phyloP scores from a whole-genome alignment of 2,797 vertebrate species.

The Denticeps clupeoides region DNA sequence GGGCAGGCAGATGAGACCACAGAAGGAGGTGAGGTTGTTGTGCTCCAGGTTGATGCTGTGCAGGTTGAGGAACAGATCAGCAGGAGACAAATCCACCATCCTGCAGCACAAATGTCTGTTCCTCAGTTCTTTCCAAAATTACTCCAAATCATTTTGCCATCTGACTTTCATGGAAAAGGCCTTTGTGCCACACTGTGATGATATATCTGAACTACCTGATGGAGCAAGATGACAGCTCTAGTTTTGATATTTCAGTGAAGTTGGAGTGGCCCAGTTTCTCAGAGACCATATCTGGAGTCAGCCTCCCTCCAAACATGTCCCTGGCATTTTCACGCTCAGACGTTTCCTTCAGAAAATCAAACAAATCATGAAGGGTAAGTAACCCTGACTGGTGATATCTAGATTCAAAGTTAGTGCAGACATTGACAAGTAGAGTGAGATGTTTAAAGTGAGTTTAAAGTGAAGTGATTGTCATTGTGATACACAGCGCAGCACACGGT shows the following conservation, averaged over 20 bases:
- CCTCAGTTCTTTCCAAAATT: neutral
- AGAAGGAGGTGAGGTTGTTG: constrained; percentile 75
- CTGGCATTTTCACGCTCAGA: constrained; percentile 71
- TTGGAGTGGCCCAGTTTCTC: constrained; percentile 74
- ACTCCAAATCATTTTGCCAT: neutral
- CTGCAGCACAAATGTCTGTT: constrained; percentile 34
- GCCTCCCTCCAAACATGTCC: constrained; percentile 70
- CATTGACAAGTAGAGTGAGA: neutral
- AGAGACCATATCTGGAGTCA: constrained; percentile 73
- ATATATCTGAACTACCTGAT: constrained; percentile 56
- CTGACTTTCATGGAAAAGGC: neutral
- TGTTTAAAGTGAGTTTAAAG: too few relatives aligned
- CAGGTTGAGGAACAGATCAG: constrained; percentile 61
- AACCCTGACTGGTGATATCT: too few relatives aligned
- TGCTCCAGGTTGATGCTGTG: constrained; percentile 66
- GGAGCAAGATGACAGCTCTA: constrained; percentile 64
- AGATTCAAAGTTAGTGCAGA: too few relatives aligned
- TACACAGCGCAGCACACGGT: too few relatives aligned
- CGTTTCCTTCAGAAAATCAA: too few relatives aligned
- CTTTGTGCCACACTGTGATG: too few relatives aligned
- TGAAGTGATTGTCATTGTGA: too few relatives aligned
- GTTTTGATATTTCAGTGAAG: constrained; percentile 61
- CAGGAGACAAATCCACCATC: constrained; percentile 61
- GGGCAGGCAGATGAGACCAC: constrained; percentile 70
- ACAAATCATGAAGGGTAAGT: too few relatives aligned